Percentiles rank a stretch among this genome's conserved stretches.
Conservation (phyloP, 2,888 invertebrate genomes). For the Sesamia inferens region DNA sequence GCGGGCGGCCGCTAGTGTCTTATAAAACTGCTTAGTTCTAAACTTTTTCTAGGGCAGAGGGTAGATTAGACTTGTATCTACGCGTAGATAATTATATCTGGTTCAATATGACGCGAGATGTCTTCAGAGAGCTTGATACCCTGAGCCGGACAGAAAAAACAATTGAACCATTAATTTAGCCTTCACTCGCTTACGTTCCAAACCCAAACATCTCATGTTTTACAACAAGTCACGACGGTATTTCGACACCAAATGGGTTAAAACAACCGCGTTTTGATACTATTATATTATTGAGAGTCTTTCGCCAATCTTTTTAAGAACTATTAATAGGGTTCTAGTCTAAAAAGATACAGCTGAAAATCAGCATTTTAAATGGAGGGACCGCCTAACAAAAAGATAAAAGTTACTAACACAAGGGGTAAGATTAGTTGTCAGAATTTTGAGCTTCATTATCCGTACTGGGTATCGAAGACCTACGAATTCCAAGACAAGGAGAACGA, state of each 20-base stretch:
- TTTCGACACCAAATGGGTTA: neutral
- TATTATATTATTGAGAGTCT: neutral
- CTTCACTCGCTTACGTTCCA: neutral
- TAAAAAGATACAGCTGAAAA: neutral
- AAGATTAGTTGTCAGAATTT: neutral
- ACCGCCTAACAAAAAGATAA: neutral
- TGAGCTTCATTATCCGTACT: neutral
- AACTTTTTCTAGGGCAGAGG: neutral
- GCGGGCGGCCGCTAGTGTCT: no score
- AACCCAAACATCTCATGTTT: slow-evolving; percentile 28
- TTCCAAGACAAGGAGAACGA: neutral
- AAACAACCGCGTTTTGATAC: slow-evolving; percentile 3
- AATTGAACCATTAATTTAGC: neutral
- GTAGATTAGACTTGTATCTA: neutral
- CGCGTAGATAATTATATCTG: neutral
- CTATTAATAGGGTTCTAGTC: neutral
- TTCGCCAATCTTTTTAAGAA: neutral
- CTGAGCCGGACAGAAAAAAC: neutral
- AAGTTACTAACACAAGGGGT: neutral
- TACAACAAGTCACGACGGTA: slow-evolving; percentile 15
- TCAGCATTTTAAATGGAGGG: neutral
- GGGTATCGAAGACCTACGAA: neutral
- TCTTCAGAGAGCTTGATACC: neutral
- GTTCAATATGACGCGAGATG: neutral
- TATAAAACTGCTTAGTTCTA: neutral